A percentile compares a stretch with the other conserved stretches of the same genome.
These are phyloP conservation scores for Gnathonemus longibarbis DNA, from an alignment of 2,113 vertebrate genomes.

Conservation along the genomic window DNA sequence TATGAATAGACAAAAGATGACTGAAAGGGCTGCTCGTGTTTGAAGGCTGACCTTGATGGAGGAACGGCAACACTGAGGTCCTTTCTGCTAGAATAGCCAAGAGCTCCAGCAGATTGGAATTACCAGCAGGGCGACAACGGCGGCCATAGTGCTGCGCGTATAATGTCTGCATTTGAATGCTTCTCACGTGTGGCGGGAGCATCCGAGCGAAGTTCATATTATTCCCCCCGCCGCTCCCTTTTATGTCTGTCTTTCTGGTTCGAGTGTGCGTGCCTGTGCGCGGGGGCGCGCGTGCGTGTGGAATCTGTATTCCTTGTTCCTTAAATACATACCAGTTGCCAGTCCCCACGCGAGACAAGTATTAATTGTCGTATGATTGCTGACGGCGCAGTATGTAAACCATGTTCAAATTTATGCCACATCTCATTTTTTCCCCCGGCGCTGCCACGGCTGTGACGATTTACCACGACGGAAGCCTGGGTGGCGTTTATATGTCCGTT, in stretches of 20 bases:
- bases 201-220: conserved; percentile 5
- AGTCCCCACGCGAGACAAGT: background rate
- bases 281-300: background rate
- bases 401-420: background rate
- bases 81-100: conserved; percentile 10
- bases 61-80: conserved; percentile 31
- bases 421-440: background rate
- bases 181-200: background rate
- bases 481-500: background rate
- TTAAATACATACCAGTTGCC: background rate
- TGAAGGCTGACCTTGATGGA: conserved; percentile 63
- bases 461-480: background rate
- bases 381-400: background rate
- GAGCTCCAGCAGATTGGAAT: conserved; percentile 12
- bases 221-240: background rate
- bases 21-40: conserved; percentile 51
- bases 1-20: conserved; percentile 64
- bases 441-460: background rate
- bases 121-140: conserved; percentile 11
- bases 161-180: conserved; percentile 21
- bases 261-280: background rate
- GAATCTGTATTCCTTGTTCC: background rate
- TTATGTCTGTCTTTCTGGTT: background rate
- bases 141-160: background rate
- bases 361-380: conserved; percentile 13